Evolutionary conservation across 1,140 invertebrate species (phyloP), one percentile per base, ranked within the genome.

Genomic region (Drosophila dunni): DNA sequence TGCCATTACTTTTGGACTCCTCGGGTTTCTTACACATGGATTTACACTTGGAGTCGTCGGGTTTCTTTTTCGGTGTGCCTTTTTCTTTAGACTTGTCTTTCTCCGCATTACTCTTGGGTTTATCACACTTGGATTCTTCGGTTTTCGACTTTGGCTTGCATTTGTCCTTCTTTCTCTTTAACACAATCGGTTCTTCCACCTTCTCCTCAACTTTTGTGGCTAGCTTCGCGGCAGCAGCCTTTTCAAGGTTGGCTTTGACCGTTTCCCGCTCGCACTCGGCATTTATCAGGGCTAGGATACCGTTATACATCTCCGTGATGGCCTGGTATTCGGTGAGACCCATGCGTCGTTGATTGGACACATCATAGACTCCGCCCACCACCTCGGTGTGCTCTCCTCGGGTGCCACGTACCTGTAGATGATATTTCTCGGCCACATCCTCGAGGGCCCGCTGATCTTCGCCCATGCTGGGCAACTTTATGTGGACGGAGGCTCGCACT

Each of bases 401-500:
- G 9, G 97, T 98, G 54, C 98, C 98, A 82, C 97, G 96, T 11
- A 97, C 96, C 93, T 99, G 98, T 67, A 99, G 94, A 93, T 98
- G 97, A 94, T 96, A 97, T 91, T 97, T 97, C 68, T 93, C 94
- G 50, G 98, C 98, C 75, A 98, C 94, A 90, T 97, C 96, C 81
- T 99, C 97, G 82, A 99, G 94, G 92, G 97, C 97, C 2, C 95
- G 94, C 82, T 95, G 95, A 93, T 98, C 63, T 45, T 96, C 95
- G 36, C 96, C 96, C 67, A 99, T 94, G 92, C 97, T 98, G 45
- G 98, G 98, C 81, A 99, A 94, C 93, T 97, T 97, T 91, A 99
- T 99, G 94, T 99, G 98, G 64, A 99, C 98, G 15, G 98, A 98
- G 11, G 98, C 98, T 74, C 98, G 96, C 40, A 99, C 96, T 7